phyloP scores from a whole-genome alignment of 2,797 vertebrate genomes.

The Micromesistius poutassou region DNA sequence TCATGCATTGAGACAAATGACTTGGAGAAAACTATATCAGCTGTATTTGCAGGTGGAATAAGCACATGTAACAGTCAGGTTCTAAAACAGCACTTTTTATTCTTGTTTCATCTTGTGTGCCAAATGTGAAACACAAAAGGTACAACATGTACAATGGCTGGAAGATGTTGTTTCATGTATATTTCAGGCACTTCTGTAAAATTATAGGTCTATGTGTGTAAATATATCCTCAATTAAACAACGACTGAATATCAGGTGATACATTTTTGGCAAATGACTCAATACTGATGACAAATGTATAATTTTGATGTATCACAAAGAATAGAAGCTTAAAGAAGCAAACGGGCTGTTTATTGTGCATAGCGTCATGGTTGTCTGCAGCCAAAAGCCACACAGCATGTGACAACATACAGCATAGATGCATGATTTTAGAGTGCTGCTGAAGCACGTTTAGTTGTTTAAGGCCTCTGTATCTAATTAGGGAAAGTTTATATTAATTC shows the following conservation, averaged over 20 bases:
- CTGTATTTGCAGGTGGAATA: conserved; percentile 21
- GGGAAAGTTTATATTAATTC: conserved; percentile 40
- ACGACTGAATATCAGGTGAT: conserved; percentile 28
- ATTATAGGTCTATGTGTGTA: conserved; percentile 27
- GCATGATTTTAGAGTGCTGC: conserved; percentile 59
- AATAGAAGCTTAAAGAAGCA: conserved; percentile 8
- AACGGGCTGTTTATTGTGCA: conserved; percentile 52
- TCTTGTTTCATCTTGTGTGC: conserved; percentile 42
- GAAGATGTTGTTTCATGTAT: conserved; percentile 41
- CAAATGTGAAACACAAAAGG: background rate
- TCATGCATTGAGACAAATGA: background rate
- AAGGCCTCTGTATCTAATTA: conserved; percentile 48
- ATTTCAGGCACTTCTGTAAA: conserved; percentile 32
- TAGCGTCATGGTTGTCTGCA: conserved; percentile 46
- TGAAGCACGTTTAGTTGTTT: conserved; percentile 16
- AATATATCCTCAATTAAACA: conserved; percentile 32
- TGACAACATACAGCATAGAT: conserved; percentile 47
- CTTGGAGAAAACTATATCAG: background rate
- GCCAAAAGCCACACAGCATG: conserved; percentile 40
- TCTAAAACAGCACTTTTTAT: conserved; percentile 18
- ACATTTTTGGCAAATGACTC: conserved; percentile 15
- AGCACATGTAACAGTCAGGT: conserved; percentile 36
- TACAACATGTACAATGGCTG: conserved; percentile 16
- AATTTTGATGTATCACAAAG: conserved; percentile 10
- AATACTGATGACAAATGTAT: background rate